Conservation (phyloP, 2,113 vertebrate genomes). For the Planiliza haematocheilus region DNA sequence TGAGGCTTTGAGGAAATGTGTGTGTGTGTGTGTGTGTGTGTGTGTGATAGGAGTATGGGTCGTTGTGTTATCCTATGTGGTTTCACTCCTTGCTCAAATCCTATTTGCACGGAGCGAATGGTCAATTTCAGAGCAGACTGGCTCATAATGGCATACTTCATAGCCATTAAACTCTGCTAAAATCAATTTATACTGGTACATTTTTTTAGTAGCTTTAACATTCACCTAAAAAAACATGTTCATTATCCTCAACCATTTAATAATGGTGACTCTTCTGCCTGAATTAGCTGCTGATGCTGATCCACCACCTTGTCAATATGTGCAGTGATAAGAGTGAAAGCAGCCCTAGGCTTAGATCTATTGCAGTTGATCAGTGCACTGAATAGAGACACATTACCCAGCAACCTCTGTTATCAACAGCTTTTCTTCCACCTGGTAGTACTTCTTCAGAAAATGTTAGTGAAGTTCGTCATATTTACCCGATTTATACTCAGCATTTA, state of each 20-base stretch:
- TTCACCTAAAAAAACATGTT: background rate
- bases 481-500: too few relatives aligned
- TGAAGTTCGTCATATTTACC: too few relatives aligned
- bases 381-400: constrained; percentile 57
- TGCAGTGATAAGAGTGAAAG: constrained; percentile 66
- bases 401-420: background rate
- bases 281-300: constrained; percentile 52
- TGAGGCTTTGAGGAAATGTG: constrained; percentile 34
- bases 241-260: constrained; percentile 32
- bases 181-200: constrained; percentile 5
- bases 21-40: background rate
- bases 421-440: constrained; percentile 1
- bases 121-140: constrained; percentile 22
- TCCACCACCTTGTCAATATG: constrained; percentile 66
- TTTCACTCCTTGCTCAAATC: constrained; percentile 28
- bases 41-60: background rate
- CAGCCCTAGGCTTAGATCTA: constrained; percentile 58
- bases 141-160: constrained; percentile 1
- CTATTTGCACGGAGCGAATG: constrained; percentile 21
- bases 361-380: constrained; percentile 68
- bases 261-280: constrained; percentile 41
- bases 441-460: background rate
- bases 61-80: constrained; percentile 2
- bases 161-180: constrained; percentile 1
- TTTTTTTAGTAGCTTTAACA: constrained; percentile 12